These are phyloP conservation scores for Cossypha caffra DNA, from an alignment of 2,797 vertebrate genomes.

Conservation along the genomic window DNA sequence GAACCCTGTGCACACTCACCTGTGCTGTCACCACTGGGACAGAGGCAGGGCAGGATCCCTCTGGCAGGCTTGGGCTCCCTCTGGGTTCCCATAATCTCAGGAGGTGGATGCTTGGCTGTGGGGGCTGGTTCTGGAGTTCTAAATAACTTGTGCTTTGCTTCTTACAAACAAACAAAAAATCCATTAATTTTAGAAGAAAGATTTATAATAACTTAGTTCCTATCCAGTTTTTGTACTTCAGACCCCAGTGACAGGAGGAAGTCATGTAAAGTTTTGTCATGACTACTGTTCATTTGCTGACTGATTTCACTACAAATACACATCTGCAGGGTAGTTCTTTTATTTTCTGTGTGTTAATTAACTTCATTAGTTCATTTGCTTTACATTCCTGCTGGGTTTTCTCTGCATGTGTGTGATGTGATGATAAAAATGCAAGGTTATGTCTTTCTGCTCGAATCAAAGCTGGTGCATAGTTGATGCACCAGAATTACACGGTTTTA, in stretches of 20 bases:
- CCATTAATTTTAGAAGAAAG: neutral
- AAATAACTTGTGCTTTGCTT: neutral
- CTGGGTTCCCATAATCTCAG: neutral
- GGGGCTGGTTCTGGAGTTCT: neutral
- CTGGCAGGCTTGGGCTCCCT: rapidly evolving
- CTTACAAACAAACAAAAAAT: neutral
- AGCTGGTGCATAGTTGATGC: neutral
- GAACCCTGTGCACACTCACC: neutral
- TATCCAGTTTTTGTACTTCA: neutral
- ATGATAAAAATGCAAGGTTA: neutral
- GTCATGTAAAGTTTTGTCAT: neutral
- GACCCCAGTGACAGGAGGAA: neutral
- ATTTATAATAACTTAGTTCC: neutral
- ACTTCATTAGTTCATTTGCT: neutral
- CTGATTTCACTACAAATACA: neutral
- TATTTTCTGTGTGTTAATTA: neutral
- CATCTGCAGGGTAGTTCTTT: neutral
- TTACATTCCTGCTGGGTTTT: neutral
- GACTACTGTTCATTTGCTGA: neutral
- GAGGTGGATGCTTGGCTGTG: neutral
- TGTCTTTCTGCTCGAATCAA: neutral
- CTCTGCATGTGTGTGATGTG: neutral
- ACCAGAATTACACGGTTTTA: neutral
- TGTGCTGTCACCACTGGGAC: neutral
- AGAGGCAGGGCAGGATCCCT: neutral